Conservation (phyloP, 1,140 invertebrate genomes). For the Diachasmimorpha longicaudata region DNA sequence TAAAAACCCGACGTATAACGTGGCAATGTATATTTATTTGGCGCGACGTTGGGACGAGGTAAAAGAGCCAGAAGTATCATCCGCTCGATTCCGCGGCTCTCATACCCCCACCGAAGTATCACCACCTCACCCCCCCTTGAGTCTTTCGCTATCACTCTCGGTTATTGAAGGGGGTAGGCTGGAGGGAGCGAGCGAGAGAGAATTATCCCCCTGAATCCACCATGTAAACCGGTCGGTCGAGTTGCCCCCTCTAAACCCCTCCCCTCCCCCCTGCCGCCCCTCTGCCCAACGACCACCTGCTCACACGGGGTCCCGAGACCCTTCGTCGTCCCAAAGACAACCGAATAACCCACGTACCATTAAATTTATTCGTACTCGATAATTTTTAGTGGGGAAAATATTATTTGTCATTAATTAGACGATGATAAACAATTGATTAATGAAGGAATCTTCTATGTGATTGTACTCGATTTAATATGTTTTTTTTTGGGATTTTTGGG, state of each 20-base stretch:
- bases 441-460: no score
- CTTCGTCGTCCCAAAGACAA: conserved; percentile 35
- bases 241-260: conserved; percentile 37
- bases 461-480: background rate
- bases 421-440: background rate
- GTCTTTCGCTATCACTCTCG: conserved; percentile 10
- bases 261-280: conserved; percentile 26
- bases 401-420: background rate
- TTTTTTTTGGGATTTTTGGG: background rate
- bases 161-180: background rate
- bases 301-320: conserved; percentile 48
- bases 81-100: conserved; percentile 8
- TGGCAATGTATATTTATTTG: conserved; percentile 17
- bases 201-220: conserved; percentile 22
- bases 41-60: background rate
- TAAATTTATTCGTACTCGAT: conserved; percentile 57
- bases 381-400: background rate
- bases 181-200: background rate
- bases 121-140: conserved; percentile 16
- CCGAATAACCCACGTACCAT: conserved; percentile 42
- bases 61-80: background rate
- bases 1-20: background rate
- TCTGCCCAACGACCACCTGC: conserved; percentile 49
- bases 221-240: conserved; percentile 59
- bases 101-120: background rate